Conservation (phyloP, 2,888 invertebrate species). For the Lithophane semibrunnea region DNA sequence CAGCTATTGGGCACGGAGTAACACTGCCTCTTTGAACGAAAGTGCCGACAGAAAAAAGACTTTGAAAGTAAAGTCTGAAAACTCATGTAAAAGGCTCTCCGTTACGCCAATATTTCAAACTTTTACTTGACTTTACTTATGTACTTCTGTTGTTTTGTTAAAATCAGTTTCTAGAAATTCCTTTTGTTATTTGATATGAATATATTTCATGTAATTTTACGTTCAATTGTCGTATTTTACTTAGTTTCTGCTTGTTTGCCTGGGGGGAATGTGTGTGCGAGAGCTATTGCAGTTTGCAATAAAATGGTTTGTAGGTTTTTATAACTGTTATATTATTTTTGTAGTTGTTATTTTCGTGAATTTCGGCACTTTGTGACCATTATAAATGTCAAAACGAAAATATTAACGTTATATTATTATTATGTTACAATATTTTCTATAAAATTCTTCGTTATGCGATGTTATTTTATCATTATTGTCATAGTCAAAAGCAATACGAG, state of each 20-base stretch:
- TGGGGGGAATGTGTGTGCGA: slow-evolving; percentile 1
- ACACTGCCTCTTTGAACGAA: slow-evolving; percentile 74
- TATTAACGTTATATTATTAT: not conserved
- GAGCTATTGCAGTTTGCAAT: not conserved
- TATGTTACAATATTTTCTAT: not conserved
- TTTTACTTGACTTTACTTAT: slow-evolving; percentile 39
- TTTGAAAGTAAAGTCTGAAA: slow-evolving; percentile 67
- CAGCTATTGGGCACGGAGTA: slow-evolving; percentile 70
- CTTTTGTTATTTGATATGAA: slow-evolving; percentile 38
- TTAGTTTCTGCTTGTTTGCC: slow-evolving; percentile 7
- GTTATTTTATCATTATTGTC: not conserved
- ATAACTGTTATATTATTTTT: not conserved
- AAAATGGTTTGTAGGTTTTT: not conserved
- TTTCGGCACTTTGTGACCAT: no score
- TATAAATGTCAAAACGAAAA: not conserved
- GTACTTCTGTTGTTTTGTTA: slow-evolving; percentile 21
- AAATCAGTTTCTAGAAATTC: slow-evolving; percentile 17
- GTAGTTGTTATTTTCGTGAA: not conserved
- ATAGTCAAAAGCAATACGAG: not conserved
- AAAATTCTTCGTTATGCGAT: not conserved
- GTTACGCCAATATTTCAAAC: slow-evolving; percentile 62
- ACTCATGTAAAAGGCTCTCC: slow-evolving; percentile 69
- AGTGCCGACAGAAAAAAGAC: slow-evolving; percentile 72
- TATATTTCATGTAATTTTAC: slow-evolving; percentile 35
- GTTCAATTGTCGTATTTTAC: slow-evolving; percentile 33